Percentiles rank a stretch among this genome's conserved stretches.
phyloP scores from a whole-genome alignment of 2,797 vertebrate species.

The Thripadectes ignobilis region DNA sequence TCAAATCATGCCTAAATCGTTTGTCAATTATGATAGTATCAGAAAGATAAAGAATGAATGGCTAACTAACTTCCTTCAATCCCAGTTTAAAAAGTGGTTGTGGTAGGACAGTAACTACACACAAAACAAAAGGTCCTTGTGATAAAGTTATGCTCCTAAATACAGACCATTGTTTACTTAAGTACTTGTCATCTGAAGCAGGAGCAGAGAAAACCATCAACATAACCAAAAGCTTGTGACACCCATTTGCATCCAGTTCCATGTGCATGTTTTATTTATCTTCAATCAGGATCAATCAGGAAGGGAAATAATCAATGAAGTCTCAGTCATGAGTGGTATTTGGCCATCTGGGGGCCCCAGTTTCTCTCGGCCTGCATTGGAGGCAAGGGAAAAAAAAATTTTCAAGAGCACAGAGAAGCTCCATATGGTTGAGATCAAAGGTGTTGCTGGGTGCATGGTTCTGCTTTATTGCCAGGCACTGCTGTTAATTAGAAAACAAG shows the following conservation, averaged over 20 bases:
- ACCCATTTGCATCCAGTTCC: constrained; percentile 84
- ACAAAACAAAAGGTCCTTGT: constrained; percentile 3
- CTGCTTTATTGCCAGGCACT: constrained; percentile 99
- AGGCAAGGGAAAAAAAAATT: constrained; percentile 80
- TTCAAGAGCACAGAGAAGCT: constrained; percentile 88
- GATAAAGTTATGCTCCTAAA: constrained; percentile 26
- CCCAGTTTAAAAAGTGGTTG: constrained; percentile 1
- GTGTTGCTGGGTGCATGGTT: constrained; percentile 99
- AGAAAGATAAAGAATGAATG: constrained; percentile 42
- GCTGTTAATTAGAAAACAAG: constrained; percentile 99
- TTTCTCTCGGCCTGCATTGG: constrained; percentile 85
- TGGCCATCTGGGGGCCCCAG: constrained; percentile 89
- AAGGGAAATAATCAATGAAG: constrained; percentile 90
- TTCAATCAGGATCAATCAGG: constrained; percentile 90
- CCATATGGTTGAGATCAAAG: constrained; percentile 99
- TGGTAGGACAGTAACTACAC: constrained; percentile 25
- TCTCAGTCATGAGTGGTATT: constrained; percentile 81
- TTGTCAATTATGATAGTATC: constrained; percentile 37
- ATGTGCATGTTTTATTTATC: constrained; percentile 89
- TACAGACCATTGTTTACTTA: constrained; percentile 51
- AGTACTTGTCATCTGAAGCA: constrained; percentile 60
- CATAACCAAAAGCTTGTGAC: constrained; percentile 78
- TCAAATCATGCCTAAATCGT: constrained; percentile 40
- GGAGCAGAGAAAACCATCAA: constrained; percentile 84
- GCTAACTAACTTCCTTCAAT: constrained; percentile 37